phyloP scores from a whole-genome alignment of 2,888 invertebrate species.

The Thecocarcelia acutangulata region DNA sequence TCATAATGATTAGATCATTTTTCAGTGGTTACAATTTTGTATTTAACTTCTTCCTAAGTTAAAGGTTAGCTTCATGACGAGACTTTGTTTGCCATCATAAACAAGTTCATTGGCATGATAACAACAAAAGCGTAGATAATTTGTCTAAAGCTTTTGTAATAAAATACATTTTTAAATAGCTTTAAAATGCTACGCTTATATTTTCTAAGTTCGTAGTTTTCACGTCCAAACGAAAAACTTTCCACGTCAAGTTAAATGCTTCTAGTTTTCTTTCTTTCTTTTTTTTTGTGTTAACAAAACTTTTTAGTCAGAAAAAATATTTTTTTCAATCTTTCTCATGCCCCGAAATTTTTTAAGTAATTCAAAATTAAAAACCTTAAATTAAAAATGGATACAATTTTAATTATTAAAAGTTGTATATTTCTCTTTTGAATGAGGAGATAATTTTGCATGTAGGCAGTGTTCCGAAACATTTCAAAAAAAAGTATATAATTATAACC shows the following conservation, averaged over 20 bases:
- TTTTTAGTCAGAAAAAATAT: too few species aligned
- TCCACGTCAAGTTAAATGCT: conserved; percentile 20
- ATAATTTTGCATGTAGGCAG: too few species aligned
- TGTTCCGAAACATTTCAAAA: too few species aligned
- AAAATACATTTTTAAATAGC: conserved; percentile 6
- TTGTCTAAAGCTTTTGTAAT: neutral
- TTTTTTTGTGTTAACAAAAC: neutral
- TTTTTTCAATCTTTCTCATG: too few species aligned
- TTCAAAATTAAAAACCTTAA: too few species aligned
- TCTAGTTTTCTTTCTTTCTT: too few species aligned
- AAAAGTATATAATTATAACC: too few species aligned
- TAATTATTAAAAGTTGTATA: too few species aligned
- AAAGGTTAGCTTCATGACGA: conserved; percentile 68
- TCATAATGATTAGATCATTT: conserved; percentile 59
- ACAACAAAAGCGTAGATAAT: conserved; percentile 33
- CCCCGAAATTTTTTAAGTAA: too few species aligned
- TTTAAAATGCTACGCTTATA: conserved; percentile 21
- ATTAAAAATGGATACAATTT: too few species aligned
- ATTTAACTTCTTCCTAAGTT: conserved; percentile 55
- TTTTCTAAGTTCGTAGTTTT: conserved; percentile 48
- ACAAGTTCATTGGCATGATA: conserved; percentile 58
- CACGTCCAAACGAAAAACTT: neutral
- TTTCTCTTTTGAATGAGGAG: too few species aligned
- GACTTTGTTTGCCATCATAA: conserved; percentile 44
- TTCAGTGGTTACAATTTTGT: conserved; percentile 61